Conservation (phyloP, 1,140 invertebrate species). For the Penaeus vannamei region DNA sequence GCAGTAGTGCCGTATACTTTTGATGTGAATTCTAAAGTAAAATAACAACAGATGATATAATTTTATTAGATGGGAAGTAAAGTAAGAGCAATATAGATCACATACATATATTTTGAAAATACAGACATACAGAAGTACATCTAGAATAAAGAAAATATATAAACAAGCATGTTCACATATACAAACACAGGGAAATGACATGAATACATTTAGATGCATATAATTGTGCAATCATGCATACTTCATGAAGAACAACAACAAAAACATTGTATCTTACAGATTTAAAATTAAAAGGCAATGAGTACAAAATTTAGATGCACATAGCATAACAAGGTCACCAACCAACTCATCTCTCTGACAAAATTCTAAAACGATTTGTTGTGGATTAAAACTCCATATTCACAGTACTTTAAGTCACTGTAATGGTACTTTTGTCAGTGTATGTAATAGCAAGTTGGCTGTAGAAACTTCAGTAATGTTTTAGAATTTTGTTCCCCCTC, state of each 20-base stretch:
- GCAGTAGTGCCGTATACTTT: too few relatives aligned
- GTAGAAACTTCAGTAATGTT: conserved; percentile 12
- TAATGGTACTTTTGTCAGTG: too few relatives aligned
- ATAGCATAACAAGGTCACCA: conserved; percentile 10
- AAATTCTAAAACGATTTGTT: conserved; percentile 34
- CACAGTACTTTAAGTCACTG: conserved; percentile 4
- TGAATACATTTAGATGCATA: not conserved
- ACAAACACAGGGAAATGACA: not conserved
- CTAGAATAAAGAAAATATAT: conserved; percentile 21
- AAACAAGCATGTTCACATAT: conserved; percentile 1
- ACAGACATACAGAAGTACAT: conserved; percentile 24
- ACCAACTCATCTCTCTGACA: conserved; percentile 14
- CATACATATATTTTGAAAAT: conserved; percentile 17
- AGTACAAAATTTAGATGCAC: conserved; percentile 51
- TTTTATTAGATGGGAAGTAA: too few relatives aligned
- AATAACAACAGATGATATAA: too few relatives aligned
- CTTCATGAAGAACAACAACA: conserved; percentile 1
- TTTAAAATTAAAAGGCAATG: not conserved
- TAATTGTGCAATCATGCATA: not conserved
- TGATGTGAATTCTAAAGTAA: too few relatives aligned
- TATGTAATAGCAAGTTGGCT: too few relatives aligned
- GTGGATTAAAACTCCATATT: conserved; percentile 8
- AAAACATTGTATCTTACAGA: not conserved
- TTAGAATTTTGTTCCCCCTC: conserved; percentile 46
- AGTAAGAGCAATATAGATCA: not conserved